phyloP scores from a whole-genome alignment of 2,797 vertebrate genomes.

The Novumbra hubbsi region DNA sequence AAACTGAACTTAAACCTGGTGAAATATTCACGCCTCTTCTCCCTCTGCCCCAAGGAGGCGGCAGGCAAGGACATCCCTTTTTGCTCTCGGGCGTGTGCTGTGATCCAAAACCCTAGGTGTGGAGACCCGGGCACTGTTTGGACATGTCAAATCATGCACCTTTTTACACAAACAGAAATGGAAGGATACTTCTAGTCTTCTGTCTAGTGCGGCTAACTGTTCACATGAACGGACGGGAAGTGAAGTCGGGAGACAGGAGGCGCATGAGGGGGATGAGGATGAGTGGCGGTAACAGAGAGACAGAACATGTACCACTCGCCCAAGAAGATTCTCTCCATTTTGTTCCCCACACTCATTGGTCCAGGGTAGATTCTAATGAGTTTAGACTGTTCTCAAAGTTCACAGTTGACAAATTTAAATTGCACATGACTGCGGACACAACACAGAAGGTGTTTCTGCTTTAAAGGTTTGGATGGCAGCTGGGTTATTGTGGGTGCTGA shows the following conservation, averaged over 20 bases:
- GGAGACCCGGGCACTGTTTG: background rate
- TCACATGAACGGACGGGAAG: background rate
- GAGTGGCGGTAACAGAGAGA: background rate
- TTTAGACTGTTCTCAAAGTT: slow-evolving; percentile 8
- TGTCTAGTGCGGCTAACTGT: background rate
- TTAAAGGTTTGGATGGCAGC: slow-evolving; percentile 46
- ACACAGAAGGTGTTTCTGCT: slow-evolving; percentile 47
- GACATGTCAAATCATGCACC: background rate
- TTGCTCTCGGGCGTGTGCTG: slow-evolving; percentile 62
- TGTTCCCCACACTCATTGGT: background rate
- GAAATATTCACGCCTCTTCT: slow-evolving; percentile 67
- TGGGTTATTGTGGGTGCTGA: slow-evolving; percentile 41
- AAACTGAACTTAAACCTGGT: slow-evolving; percentile 68
- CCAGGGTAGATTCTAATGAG: background rate
- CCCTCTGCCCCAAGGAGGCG: slow-evolving; percentile 18
- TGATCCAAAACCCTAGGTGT: slow-evolving; percentile 35
- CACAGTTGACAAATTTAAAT: background rate
- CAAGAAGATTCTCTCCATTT: background rate
- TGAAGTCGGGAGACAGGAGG: background rate
- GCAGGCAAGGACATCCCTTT: background rate
- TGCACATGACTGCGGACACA: slow-evolving; percentile 1
- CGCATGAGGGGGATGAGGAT: background rate
- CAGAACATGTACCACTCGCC: background rate
- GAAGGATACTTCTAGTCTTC: slow-evolving; percentile 1
- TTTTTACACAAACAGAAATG: background rate